These are phyloP conservation scores for Empis stercorea DNA, from an alignment of 2,888 invertebrate genomes.

Conservation along the genomic window DNA sequence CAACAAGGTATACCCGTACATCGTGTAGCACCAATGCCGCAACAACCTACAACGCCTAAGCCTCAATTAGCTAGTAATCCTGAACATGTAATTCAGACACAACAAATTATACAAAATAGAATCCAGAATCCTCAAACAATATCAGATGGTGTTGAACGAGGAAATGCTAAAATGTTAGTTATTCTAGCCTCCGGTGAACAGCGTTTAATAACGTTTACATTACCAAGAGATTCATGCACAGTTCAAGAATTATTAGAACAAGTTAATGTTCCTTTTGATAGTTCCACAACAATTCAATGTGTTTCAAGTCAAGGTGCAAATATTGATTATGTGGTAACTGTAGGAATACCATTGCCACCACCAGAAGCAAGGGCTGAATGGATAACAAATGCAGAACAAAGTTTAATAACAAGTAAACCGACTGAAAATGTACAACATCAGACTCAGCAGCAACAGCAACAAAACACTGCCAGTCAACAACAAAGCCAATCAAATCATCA, in stretches of 20 bases:
- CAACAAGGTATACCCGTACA: slow-evolving; percentile 6
- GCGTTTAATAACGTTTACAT: slow-evolving; percentile 66
- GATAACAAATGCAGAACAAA: slow-evolving; percentile 34
- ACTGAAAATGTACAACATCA: slow-evolving; percentile 20
- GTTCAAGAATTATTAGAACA: slow-evolving; percentile 71
- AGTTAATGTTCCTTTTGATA: slow-evolving; percentile 54
- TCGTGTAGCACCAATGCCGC: slow-evolving; percentile 7
- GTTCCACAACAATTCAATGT: slow-evolving; percentile 59
- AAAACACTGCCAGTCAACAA: slow-evolving; percentile 22
- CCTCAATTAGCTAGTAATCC: slow-evolving; percentile 7
- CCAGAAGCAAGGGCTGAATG: slow-evolving; percentile 33
- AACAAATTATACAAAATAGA: slow-evolving; percentile 33
- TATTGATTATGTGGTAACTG: slow-evolving; percentile 68
- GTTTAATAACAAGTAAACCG: slow-evolving; percentile 29
- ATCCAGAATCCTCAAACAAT: slow-evolving; percentile 23
- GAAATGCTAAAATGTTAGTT: slow-evolving; percentile 66
- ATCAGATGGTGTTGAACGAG: slow-evolving; percentile 23
- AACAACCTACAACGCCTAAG: slow-evolving; percentile 2
- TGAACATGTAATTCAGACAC: slow-evolving; percentile 28
- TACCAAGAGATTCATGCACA: slow-evolving; percentile 70
- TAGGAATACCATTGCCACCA: slow-evolving; percentile 38
- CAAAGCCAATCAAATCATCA: slow-evolving; percentile 7
- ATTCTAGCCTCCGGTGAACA: slow-evolving; percentile 66
- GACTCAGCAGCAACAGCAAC: slow-evolving; percentile 10
- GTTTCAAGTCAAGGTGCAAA: slow-evolving; percentile 60